phyloP scores from a whole-genome alignment of 1,140 invertebrate species.

The Camponotus vicinus region DNA sequence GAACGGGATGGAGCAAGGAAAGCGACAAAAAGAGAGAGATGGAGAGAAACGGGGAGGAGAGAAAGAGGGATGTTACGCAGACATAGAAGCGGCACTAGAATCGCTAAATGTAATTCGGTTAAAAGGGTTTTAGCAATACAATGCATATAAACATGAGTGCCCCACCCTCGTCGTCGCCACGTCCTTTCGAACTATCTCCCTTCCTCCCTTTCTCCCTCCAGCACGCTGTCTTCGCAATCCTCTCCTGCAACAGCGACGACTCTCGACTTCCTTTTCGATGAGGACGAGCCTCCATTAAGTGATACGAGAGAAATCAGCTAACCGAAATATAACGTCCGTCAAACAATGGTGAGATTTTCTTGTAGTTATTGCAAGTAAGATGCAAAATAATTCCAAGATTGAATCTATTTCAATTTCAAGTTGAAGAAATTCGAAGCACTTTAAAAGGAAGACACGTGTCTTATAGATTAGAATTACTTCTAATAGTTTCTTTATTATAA shows the following conservation, averaged over 20 bases:
- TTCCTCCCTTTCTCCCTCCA: slow-evolving; percentile 43
- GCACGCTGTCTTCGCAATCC: slow-evolving; percentile 48
- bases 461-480: not conserved
- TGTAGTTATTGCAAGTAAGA: not conserved
- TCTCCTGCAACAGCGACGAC: slow-evolving; percentile 38
- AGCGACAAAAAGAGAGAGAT: slow-evolving; percentile 1
- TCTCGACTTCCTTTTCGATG: slow-evolving; percentile 59
- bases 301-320: slow-evolving; percentile 60
- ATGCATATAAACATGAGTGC: slow-evolving; percentile 86
- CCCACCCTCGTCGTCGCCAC: slow-evolving; percentile 65
- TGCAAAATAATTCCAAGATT: not conserved
- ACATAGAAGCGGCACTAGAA: slow-evolving; percentile 81
- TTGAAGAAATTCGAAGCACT: not conserved
- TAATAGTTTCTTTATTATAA: not conserved
- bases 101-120: slow-evolving; percentile 86
- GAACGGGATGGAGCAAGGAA: not conserved
- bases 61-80: slow-evolving; percentile 61
- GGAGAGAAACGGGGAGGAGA: slow-evolving; percentile 4
- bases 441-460: not conserved
- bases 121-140: slow-evolving; percentile 86
- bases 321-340: slow-evolving; percentile 65
- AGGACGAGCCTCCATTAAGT: slow-evolving; percentile 39
- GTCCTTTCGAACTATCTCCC: slow-evolving; percentile 57
- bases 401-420: not conserved
- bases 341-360: slow-evolving; percentile 16